These are phyloP conservation scores for Heliopora coerulea DNA, from an alignment of 92 coral and sea anemone genomes.

Conservation along the genomic window DNA sequence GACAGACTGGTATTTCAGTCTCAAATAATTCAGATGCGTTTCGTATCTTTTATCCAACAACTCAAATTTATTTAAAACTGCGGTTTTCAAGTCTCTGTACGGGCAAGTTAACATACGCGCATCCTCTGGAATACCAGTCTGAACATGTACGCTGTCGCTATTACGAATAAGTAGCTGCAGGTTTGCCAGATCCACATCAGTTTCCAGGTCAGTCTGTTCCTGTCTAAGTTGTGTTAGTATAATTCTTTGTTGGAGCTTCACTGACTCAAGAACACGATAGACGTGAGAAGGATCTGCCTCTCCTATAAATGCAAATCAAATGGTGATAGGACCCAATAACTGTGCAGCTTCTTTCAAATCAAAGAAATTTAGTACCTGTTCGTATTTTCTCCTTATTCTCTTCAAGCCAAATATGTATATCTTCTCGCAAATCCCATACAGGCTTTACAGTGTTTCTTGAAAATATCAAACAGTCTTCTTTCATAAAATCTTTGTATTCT, in stretches of 20 bases:
- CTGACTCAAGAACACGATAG: conserved; percentile 71
- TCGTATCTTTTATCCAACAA: conserved; percentile 86
- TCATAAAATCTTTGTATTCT: conserved; percentile 65
- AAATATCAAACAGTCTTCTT: conserved; percentile 71
- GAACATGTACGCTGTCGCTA: conserved; percentile 45
- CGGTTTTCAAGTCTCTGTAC: conserved; percentile 61
- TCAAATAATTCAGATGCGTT: conserved; percentile 80
- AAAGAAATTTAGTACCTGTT: conserved; percentile 74
- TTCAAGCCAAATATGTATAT: conserved; percentile 89
- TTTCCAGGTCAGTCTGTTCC: conserved; percentile 75
- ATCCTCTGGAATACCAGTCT: conserved; percentile 80
- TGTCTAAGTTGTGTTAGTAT: conserved; percentile 65
- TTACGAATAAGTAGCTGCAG: conserved; percentile 49
- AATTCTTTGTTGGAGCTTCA: conserved; percentile 71
- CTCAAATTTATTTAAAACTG: conserved; percentile 79
- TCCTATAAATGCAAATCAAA: conserved; percentile 12
- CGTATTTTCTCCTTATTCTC: conserved; percentile 79
- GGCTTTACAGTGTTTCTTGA: conserved; percentile 83
- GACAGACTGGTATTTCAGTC: conserved; percentile 65
- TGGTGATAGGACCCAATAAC: no score
- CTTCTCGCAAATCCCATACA: conserved; percentile 88
- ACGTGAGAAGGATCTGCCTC: conserved; percentile 78
- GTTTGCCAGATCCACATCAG: conserved; percentile 58
- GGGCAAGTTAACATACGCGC: conserved; percentile 79
- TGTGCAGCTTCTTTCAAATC: no score